A percentile compares a stretch with the other conserved stretches of the same genome.
These are phyloP conservation scores for Teleogryllus occipitalis DNA, from an alignment of 1,140 invertebrate genomes.

Conservation along the genomic window DNA sequence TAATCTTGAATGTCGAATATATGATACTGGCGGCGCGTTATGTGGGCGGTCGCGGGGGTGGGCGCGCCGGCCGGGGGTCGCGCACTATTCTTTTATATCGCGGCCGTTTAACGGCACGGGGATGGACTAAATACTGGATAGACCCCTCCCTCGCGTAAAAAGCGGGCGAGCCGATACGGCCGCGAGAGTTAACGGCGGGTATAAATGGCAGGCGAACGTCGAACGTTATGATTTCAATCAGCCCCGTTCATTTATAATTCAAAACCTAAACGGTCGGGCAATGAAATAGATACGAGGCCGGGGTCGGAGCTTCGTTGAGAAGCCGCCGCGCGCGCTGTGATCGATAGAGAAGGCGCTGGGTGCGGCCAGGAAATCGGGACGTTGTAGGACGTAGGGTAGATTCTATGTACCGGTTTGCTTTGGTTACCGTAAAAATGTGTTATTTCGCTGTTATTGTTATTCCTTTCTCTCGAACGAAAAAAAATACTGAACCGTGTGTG, in stretches of 20 bases:
- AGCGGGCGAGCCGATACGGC: neutral
- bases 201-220: neutral
- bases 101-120: neutral
- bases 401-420: neutral
- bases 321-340: neutral
- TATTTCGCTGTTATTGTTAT: too few species aligned
- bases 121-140: slow-evolving; percentile 4
- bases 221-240: slow-evolving; percentile 1
- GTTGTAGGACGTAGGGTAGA: neutral
- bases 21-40: neutral
- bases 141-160: neutral
- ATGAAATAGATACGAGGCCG: slow-evolving; percentile 3
- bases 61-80: neutral
- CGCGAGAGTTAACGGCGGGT: neutral
- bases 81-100: neutral
- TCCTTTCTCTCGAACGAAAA: too few species aligned
- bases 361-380: neutral
- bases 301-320: too few species aligned
- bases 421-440: neutral
- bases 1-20: slow-evolving; percentile 5
- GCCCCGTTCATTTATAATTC: slow-evolving; percentile 4
- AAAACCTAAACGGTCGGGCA: neutral
- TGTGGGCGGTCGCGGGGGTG: neutral
- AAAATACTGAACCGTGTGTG: too few species aligned
- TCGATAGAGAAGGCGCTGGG: neutral